A percentile compares a stretch with the other conserved stretches of the same genome.
These are phyloP conservation scores for Drosophila nigritarsus DNA, from an alignment of 2,888 invertebrate species.

Conservation along the genomic window DNA sequence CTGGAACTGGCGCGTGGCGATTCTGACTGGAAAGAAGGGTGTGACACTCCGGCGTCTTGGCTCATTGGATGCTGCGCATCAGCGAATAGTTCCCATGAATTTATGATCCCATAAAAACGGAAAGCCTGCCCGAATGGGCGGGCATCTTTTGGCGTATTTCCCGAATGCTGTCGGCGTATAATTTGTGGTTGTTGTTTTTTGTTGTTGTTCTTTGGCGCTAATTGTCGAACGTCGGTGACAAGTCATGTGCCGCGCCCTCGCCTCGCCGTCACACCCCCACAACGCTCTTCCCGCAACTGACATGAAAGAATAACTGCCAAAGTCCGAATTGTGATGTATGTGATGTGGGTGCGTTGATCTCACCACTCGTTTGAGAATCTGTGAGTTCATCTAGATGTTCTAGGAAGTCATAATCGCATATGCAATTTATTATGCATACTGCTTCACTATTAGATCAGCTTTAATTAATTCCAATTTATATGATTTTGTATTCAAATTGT, in stretches of 20 bases:
- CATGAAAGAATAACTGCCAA: slow-evolving; percentile 45
- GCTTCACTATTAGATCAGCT: slow-evolving; percentile 37
- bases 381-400: slow-evolving; percentile 62
- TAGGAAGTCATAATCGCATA: slow-evolving; percentile 59
- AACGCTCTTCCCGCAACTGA: slow-evolving; percentile 7
- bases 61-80: slow-evolving; percentile 54
- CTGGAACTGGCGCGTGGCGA: slow-evolving; percentile 40
- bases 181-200: slow-evolving; percentile 31
- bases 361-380: slow-evolving; percentile 26
- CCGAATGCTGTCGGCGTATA: slow-evolving; percentile 28
- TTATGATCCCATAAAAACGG: slow-evolving; percentile 67
- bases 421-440: slow-evolving; percentile 73
- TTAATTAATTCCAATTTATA: slow-evolving; percentile 70
- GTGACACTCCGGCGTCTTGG: slow-evolving; percentile 36
- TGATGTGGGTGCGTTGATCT: slow-evolving; percentile 79
- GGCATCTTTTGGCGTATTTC: slow-evolving; percentile 48
- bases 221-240: slow-evolving; percentile 68
- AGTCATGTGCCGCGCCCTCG: slow-evolving; percentile 57
- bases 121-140: slow-evolving; percentile 49
- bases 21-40: slow-evolving; percentile 22
- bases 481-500: slow-evolving; percentile 48
- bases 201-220: slow-evolving; percentile 61
- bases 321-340: slow-evolving; percentile 26
- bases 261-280: slow-evolving; percentile 22
- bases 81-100: slow-evolving; percentile 56